Base-by-base conservation (phyloP, 2,113 vertebrate species). In the Rhea americana region DNA sequence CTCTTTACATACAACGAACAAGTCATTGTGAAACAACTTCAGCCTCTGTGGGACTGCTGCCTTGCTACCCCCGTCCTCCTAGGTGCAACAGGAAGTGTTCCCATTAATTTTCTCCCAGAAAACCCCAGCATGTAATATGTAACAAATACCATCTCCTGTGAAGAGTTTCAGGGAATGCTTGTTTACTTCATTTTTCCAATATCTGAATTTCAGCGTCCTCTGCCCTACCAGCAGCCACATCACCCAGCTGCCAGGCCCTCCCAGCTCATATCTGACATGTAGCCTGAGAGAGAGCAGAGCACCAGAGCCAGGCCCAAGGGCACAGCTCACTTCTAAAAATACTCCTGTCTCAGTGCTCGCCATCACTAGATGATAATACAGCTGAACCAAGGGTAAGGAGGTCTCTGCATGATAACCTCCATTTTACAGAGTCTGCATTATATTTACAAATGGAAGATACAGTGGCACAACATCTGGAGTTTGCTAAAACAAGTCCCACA, bases 401-500 rank as follows among this genome's bases (percentile, higher is more conserved):
- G 43, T 48, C 37, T 17, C 56, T 32, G 6, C 8, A 70, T 37
- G 26, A 24, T 51, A 81, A 43, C 8, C 25, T 47, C 67, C 22
- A 5, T 35, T 32, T 79, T 47, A 18, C 9, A 3, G 56, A 82
- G 48, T 14, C 79, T 30, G 51, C 22, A 2, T 0, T 61, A 61
- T n/a, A 19, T 39, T 91, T 45, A 39, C 26, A 55, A 51, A 70
- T 0, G 8, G 9, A 18, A 55, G 16, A 65, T n/a, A 11, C 17
- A 35, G 43, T 1, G 17, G 11, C 50, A 80, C 20, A 80, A 8
- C 4, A 67, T 26, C 41, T 62, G n/a, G 22, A 62, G 32, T 58
- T 61, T 15, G 0, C 0, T 35, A 12, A 16, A 5, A 47, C 9
- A 1, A 7, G 41, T 11, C 25, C 20, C 2, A 2, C 20, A 47